Conservation (phyloP, 2,888 invertebrate genomes). For the Steinernema hermaphroditum region DNA sequence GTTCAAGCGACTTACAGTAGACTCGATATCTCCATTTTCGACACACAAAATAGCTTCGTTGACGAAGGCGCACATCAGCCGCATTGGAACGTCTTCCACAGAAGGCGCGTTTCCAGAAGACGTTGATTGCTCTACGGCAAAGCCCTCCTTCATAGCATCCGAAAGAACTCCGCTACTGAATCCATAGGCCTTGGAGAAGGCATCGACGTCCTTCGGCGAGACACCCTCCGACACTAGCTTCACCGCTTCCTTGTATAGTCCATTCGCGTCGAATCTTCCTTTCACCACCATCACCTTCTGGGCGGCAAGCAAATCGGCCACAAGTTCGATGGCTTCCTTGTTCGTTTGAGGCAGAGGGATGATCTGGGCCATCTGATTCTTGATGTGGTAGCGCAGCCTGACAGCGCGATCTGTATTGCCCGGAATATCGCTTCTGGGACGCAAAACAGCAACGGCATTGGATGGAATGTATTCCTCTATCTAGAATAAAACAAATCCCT, state of each 20-base stretch:
- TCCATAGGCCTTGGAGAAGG: slow-evolving; percentile 81
- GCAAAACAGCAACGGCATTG: slow-evolving; percentile 76
- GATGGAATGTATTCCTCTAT: slow-evolving; percentile 90
- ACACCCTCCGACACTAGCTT: slow-evolving; percentile 82
- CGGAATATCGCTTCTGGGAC: slow-evolving; percentile 94
- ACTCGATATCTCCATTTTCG: slow-evolving; percentile 90
- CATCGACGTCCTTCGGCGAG: slow-evolving; percentile 41
- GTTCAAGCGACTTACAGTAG: slow-evolving; percentile 80
- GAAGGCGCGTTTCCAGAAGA: slow-evolving; percentile 74
- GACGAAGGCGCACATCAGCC: slow-evolving; percentile 89
- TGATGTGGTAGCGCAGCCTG: slow-evolving; percentile 98
- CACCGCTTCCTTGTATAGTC: slow-evolving; percentile 72
- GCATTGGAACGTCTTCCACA: slow-evolving; percentile 84
- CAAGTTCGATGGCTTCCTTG: slow-evolving; percentile 77
- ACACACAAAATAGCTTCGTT: slow-evolving; percentile 95
- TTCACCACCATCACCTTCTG: slow-evolving; percentile 97
- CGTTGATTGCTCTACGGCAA: slow-evolving; percentile 79
- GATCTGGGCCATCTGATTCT: slow-evolving; percentile 85
- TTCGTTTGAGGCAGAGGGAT: slow-evolving; percentile 95
- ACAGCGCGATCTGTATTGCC: slow-evolving; percentile 84
- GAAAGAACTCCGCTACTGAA: slow-evolving; percentile 97
- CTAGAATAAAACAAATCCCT: slow-evolving; percentile 91
- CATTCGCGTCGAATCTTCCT: slow-evolving; percentile 97
- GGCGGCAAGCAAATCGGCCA: slow-evolving; percentile 80
- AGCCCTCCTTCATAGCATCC: slow-evolving; percentile 89